Percentiles rank a stretch among this genome's conserved stretches.
phyloP scores from a whole-genome alignment of 2,797 vertebrate species.

The Oceanodroma leucorhoa region DNA sequence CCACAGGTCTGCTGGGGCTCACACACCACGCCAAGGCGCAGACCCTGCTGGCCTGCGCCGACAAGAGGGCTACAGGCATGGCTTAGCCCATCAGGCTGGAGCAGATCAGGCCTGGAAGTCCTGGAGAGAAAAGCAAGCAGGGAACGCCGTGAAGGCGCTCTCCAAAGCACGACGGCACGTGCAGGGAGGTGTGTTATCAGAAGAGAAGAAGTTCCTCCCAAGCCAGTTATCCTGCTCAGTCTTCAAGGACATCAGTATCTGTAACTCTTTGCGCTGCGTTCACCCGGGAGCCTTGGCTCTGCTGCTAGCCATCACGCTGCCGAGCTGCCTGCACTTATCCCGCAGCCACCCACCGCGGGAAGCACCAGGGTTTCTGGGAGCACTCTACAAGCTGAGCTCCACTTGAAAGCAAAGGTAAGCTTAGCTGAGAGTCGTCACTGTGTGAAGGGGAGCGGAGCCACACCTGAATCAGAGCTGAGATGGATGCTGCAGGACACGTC shows the following conservation, averaged over 20 bases:
- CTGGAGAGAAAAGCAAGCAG: neutral
- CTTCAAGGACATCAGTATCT: neutral
- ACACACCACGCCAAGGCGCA: neutral
- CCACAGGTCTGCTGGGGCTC: neutral
- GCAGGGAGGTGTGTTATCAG: fast-evolving
- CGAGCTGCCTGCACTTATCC: neutral
- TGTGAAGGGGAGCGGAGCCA: neutral
- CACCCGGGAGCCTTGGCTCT: neutral
- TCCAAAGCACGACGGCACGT: fast-evolving
- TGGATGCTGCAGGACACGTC: neutral
- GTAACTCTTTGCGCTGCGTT: neutral
- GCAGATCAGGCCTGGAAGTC: neutral
- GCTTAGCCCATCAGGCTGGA: neutral
- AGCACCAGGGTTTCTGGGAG: neutral
- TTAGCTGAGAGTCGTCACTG: neutral
- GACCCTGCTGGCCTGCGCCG: fast-evolving
- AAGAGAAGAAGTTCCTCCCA: neutral
- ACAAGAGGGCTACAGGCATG: neutral
- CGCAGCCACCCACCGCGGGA: neutral
- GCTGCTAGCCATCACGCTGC: neutral
- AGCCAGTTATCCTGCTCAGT: neutral
- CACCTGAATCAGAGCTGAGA: neutral
- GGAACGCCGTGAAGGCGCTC: fast-evolving
- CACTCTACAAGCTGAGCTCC: neutral
- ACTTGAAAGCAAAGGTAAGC: neutral